Conservation (phyloP, 2,113 vertebrate genomes). For the Phylloscopus trochilus region DNA sequence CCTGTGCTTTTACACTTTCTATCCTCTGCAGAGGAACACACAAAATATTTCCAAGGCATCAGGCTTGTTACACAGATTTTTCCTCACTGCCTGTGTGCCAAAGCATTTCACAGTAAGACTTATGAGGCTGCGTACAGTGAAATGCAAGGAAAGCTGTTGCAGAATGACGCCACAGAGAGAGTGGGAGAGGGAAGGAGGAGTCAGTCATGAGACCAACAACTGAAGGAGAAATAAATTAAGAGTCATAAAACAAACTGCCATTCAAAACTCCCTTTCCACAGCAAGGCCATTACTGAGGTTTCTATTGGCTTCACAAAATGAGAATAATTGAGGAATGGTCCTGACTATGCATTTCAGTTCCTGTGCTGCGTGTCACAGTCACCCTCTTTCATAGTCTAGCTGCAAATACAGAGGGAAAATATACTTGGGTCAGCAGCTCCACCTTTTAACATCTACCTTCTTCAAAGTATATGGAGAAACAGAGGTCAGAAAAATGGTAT, state of each 20-base stretch:
- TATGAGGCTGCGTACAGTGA: not conserved
- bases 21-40: not conserved
- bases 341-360: not conserved
- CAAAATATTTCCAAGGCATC: constrained; percentile 14
- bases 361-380: not conserved
- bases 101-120: constrained; percentile 15
- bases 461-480: not conserved
- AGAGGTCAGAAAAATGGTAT: not conserved
- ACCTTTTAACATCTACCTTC: not conserved
- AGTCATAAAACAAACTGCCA: constrained; percentile 40
- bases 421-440: not conserved
- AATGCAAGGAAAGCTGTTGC: constrained; percentile 30
- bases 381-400: not conserved
- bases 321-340: not conserved
- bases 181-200: constrained; percentile 14
- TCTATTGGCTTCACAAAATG: not conserved
- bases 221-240: constrained; percentile 42
- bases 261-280: constrained; percentile 8
- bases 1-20: not conserved
- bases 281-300: not conserved
- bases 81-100: not conserved
- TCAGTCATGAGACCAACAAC: constrained; percentile 6
- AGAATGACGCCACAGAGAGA: not conserved
- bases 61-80: constrained; percentile 1
- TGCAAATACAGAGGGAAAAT: not conserved